phyloP scores from a whole-genome alignment of 2,113 vertebrate genomes.

The Epinephelus lanceolatus region DNA sequence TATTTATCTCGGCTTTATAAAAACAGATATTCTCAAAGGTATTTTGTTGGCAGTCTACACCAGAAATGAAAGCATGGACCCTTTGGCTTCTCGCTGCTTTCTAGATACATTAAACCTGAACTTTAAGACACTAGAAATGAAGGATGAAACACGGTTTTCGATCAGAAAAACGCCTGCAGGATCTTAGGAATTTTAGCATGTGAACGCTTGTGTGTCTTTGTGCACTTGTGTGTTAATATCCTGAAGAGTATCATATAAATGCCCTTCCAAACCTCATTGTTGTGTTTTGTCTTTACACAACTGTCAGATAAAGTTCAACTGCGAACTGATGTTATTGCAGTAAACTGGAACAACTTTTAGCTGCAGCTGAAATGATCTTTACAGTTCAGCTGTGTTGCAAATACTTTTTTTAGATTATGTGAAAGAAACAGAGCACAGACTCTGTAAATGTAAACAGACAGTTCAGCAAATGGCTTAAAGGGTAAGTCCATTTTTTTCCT shows the following conservation, averaged over 20 bases:
- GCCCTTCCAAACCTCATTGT: neutral
- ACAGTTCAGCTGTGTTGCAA: too few species aligned
- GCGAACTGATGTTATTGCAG: too few species aligned
- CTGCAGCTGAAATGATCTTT: too few species aligned
- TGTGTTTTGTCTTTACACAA: neutral
- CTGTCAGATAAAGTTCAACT: neutral
- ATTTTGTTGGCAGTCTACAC: neutral
- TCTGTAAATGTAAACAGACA: too few species aligned
- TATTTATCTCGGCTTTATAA: slow-evolving; percentile 16
- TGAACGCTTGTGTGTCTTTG: neutral
- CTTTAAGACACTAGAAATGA: neutral
- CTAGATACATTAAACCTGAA: neutral
- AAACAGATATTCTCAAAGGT: neutral
- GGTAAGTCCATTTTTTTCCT: too few species aligned
- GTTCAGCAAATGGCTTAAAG: too few species aligned
- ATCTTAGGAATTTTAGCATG: neutral
- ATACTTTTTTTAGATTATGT: too few species aligned
- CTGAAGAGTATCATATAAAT: neutral
- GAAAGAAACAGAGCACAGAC: too few species aligned
- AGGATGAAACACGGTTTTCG: neutral
- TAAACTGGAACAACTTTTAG: too few species aligned
- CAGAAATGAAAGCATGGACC: neutral
- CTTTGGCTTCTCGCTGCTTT: neutral
- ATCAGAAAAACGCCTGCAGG: neutral
- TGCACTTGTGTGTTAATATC: neutral